A percentile compares a stretch with the other conserved stretches of the same genome.
Evolutionary conservation across 2,797 vertebrate species (phyloP).

Genomic region (Acrocephalus scirpaceus): DNA sequence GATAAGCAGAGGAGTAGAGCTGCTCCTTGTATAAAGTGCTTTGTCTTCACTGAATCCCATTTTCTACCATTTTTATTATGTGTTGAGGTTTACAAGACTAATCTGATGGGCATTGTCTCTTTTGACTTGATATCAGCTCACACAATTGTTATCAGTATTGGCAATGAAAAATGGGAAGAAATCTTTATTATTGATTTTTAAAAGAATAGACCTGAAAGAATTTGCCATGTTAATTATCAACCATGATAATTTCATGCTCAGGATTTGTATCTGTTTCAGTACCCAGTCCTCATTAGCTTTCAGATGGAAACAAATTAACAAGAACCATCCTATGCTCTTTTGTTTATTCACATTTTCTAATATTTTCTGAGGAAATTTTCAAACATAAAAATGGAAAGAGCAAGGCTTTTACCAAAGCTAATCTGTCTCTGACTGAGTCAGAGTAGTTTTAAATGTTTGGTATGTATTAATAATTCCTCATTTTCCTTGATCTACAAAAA

Average conservation of each 20-base stretch:
- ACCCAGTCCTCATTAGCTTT: neutral
- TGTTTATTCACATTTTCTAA: neutral
- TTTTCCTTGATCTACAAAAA: neutral
- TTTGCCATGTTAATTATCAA: neutral
- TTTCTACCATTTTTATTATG: neutral
- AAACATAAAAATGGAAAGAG: neutral
- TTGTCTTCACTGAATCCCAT: neutral
- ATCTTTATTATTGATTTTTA: neutral
- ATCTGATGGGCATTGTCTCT: neutral
- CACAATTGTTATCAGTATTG: neutral
- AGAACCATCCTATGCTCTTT: neutral
- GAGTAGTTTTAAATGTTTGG: neutral
- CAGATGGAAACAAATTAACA: neutral
- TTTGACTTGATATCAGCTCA: neutral
- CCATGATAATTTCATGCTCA: neutral
- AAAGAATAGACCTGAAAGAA: neutral
- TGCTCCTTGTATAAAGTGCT: neutral
- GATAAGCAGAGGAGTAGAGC: neutral
- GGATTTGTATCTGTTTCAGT: neutral
- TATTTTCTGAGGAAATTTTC: neutral
- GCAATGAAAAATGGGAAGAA: neutral
- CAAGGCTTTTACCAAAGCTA: neutral
- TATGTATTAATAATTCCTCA: neutral
- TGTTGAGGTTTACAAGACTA: neutral
- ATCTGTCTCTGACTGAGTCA: neutral